Evolutionary conservation across 2,888 invertebrate genomes (phyloP), one percentile per base, ranked within the genome.

Genomic region (Morpho achilles): DNA sequence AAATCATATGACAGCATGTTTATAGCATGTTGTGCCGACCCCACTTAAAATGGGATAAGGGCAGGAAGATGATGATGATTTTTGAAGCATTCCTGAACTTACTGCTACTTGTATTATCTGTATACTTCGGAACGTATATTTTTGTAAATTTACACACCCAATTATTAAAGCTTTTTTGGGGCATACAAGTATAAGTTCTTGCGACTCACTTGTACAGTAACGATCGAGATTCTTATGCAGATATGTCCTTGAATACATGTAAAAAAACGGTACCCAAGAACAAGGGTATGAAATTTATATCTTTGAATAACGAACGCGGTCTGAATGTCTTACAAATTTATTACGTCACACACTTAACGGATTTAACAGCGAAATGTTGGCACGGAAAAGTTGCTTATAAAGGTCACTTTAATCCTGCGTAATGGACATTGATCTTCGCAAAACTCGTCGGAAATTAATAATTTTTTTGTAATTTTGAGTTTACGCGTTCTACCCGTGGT

Each of bases 331-430:
- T 46, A 53, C 59, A 56, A 65, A 69, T 68, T 69, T 67, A 65
- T 71, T 71, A 66, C 67, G 68, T 70, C 68, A 70, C 63, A 61
- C 63, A 61, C 72, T 72, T 73, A 73, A 74, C 71, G 65, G 68
- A 60, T 61, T 54, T 48, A 54, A 54, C 68, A 54, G 40, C 53
- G 56, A 53, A 53, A 50, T 40, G 74, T 79, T 79, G 79, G 82
- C 81, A 80, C 73, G 74, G 65, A 72, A 75, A 69, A 69, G 65
- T 63, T 61, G 64, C 42, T 63, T 67, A 59, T 67, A 83, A 82
- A 84, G 80, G 82, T 83, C 79, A 78, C 75, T 71, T 73, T 71
- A 75, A 75, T 74, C 66, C 63, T 61, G 67, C 68, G 70, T 77
- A 77, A 78, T 77, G 79, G 76, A 67, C 67, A 66, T 69, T 69